phyloP scores from a whole-genome alignment of 2,113 vertebrate species.

The Phaetusa simplex region DNA sequence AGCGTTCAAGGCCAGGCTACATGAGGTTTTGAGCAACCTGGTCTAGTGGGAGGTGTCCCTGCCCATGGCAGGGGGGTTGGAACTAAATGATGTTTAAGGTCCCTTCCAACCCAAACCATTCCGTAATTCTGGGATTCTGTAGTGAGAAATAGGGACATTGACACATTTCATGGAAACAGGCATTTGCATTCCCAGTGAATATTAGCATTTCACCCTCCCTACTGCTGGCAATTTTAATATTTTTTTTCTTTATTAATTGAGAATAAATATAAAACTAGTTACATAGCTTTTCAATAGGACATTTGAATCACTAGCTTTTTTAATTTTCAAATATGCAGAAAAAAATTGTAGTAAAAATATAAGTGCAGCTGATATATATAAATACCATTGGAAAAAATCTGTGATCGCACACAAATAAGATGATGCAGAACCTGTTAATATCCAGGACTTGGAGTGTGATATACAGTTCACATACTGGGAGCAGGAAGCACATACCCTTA shows the following conservation, averaged over 20 bases:
- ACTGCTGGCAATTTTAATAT: not conserved
- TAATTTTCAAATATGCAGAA: not conserved
- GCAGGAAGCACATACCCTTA: not conserved
- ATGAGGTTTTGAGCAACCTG: too few relatives aligned
- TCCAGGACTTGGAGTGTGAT: not conserved
- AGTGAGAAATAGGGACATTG: not conserved
- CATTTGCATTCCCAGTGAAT: not conserved
- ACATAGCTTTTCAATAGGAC: not conserved
- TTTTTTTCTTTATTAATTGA: not conserved
- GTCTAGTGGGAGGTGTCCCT: too few relatives aligned
- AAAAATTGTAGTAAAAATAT: not conserved
- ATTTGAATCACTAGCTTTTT: not conserved
- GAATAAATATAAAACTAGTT: not conserved
- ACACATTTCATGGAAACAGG: not conserved
- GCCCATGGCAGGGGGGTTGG: too few relatives aligned
- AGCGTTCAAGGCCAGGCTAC: too few relatives aligned
- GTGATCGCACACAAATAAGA: not conserved
- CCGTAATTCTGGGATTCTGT: too few relatives aligned
- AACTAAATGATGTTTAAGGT: too few relatives aligned
- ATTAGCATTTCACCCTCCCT: not conserved
- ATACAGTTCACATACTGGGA: fast-evolving
- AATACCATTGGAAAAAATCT: not conserved
- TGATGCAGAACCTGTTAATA: not conserved
- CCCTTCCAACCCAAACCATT: too few relatives aligned
- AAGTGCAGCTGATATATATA: not conserved